phyloP scores from a whole-genome alignment of 2,888 invertebrate species.

The Pyralis farinalis region DNA sequence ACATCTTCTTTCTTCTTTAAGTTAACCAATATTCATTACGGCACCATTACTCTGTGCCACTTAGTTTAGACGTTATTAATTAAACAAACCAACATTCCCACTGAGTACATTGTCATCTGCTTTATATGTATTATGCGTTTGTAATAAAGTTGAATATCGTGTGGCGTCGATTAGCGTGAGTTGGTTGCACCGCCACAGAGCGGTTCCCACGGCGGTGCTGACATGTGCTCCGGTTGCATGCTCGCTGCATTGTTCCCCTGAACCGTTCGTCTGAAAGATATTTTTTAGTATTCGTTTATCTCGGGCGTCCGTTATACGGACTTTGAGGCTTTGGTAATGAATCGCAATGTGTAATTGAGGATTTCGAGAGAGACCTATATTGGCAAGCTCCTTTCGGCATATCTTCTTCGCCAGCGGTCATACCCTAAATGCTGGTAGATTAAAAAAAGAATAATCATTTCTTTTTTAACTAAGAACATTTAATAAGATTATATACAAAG shows the following conservation, averaged over 20 bases:
- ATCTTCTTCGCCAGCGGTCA: too few relatives aligned
- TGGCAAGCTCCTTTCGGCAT: too few relatives aligned
- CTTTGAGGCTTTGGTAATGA: neutral
- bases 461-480: too few relatives aligned
- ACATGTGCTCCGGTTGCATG: neutral
- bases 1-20: too few relatives aligned
- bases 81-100: constrained; percentile 9
- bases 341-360: too few relatives aligned
- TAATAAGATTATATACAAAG: too few relatives aligned
- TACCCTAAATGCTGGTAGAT: too few relatives aligned
- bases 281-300: constrained; percentile 5
- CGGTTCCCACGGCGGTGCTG: neutral
- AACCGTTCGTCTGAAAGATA: neutral
- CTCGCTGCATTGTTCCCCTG: neutral
- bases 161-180: neutral
- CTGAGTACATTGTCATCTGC: neutral
- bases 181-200: neutral
- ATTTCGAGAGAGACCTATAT: too few relatives aligned
- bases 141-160: neutral
- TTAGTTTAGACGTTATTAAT: constrained; percentile 16
- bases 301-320: constrained; percentile 8
- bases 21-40: too few relatives aligned
- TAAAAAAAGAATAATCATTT: too few relatives aligned
- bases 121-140: neutral
- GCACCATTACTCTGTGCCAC: neutral